Conservation (phyloP, 2,888 invertebrate genomes). For the Pandemis corylana region DNA sequence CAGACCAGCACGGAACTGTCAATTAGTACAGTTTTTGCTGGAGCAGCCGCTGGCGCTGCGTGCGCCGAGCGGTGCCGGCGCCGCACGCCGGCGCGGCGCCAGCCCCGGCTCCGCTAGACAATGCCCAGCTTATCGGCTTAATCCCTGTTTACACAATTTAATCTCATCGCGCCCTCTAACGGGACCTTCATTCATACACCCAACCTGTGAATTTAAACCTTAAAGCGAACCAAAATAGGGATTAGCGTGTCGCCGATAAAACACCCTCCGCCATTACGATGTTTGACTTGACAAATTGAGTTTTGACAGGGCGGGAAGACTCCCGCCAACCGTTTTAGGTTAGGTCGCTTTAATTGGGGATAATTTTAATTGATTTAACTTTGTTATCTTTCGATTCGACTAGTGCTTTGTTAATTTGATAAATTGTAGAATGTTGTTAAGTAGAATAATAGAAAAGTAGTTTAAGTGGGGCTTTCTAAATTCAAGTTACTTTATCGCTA, state of each 20-base stretch:
- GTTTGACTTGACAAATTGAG: conserved; percentile 83
- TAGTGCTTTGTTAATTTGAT: conserved; percentile 44
- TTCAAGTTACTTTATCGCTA: not conserved
- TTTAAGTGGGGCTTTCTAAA: not conserved
- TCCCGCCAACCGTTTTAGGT: conserved; percentile 66
- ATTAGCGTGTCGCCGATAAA: conserved; percentile 54
- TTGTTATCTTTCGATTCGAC: conserved; percentile 63
- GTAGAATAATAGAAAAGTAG: conserved; percentile 37
- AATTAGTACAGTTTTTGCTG: conserved; percentile 24
- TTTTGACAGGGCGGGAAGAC: conserved; percentile 80
- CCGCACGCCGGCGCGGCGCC: conserved; percentile 73
- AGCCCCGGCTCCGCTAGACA: conserved; percentile 71
- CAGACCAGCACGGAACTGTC: not conserved
- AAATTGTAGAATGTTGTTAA: conserved; percentile 45
- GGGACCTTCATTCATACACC: conserved; percentile 42
- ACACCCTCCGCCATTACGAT: conserved; percentile 73
- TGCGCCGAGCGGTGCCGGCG: conserved; percentile 65
- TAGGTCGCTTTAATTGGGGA: conserved; percentile 60
- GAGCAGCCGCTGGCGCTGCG: conserved; percentile 32
- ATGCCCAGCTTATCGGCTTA: conserved; percentile 78
- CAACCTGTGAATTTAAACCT: conserved; percentile 60
- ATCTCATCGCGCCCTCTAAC: conserved; percentile 64
- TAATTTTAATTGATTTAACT: conserved; percentile 59
- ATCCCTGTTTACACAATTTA: conserved; percentile 84
- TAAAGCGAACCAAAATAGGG: conserved; percentile 59